Base-by-base conservation (phyloP, 2,113 vertebrate genomes). In the Crypturellus undulatus region DNA sequence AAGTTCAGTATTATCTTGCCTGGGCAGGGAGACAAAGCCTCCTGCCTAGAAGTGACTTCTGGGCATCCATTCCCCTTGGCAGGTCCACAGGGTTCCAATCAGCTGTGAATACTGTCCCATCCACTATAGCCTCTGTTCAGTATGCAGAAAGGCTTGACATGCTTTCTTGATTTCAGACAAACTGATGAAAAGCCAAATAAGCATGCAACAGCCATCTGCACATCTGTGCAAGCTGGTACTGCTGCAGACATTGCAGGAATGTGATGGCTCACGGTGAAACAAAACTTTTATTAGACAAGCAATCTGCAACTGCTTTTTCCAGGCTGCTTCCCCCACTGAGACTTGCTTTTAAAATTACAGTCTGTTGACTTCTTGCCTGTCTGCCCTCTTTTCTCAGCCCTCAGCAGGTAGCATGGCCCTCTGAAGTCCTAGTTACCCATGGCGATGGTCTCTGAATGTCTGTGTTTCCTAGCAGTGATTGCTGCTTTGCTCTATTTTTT, bases 401-500 rank as follows among this genome's bases (percentile, higher is more conserved):
- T n/a, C 30, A 42, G 51, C 32, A 38, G 45, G 85, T 40, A 54
- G 51, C 1, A 9, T 15, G 51, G 49, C 15, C 32, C 63, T 58
- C 38, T 67, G 82, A 47, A 9, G 6, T 30, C 34, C 62, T 3
- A 2, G 43, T 70, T 68, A 21, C 63, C 67, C 51, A 34, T 47
- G 45, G 45, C 20, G 30, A 14, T 49, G 32, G 40, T n/a, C 30
- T 92, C 25, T 17, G 60, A 38, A 17, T 8, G 16, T n/a, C 62
- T 28, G 79, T 45, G 40, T 20, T 5, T 6, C 4, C 21, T 0
- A 0, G 30, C 59, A 5, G 2, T 12, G 8, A 60, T 22, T 5
- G 3, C 51, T 36, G 38, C 58, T 92, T 71, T 76, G 51, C 40
- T 79, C 38, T 49, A 6, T 56, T 21, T 60, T 62, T 60, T 18